phyloP scores from a whole-genome alignment of 2,113 vertebrate species.

The Prionailurus viverrinus region DNA sequence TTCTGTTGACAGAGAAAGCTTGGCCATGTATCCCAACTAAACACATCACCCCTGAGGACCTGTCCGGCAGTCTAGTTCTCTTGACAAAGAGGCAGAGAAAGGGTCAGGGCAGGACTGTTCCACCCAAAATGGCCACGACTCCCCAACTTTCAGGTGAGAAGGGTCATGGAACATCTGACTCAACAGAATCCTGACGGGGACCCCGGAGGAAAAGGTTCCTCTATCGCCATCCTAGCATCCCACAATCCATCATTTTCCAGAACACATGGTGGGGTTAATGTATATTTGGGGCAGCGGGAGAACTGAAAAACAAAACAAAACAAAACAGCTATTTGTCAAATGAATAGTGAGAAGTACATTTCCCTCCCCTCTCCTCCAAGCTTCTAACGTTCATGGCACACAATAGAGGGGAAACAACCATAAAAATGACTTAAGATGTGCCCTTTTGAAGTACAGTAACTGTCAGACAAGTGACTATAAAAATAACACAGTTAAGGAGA shows the following conservation, averaged over 20 bases:
- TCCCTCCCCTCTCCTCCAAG: neutral
- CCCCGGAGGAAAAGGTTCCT: neutral
- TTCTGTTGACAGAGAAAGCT: neutral
- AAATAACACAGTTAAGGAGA: conserved; percentile 28
- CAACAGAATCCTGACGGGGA: neutral
- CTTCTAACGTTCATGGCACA: neutral
- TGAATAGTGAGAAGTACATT: conserved; percentile 43
- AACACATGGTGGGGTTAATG: neutral
- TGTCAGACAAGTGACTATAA: conserved; percentile 44
- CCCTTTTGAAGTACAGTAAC: conserved; percentile 61
- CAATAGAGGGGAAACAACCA: conserved; percentile 54
- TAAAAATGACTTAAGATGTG: conserved; percentile 50
- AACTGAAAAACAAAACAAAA: neutral
- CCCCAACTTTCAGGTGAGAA: neutral
- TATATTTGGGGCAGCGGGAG: neutral
- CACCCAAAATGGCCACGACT: neutral
- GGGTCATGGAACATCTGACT: neutral
- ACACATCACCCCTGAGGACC: neutral
- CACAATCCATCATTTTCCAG: neutral
- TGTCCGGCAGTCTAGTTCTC: neutral
- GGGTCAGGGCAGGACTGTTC: neutral
- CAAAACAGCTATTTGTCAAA: conserved; percentile 26
- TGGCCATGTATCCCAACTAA: neutral
- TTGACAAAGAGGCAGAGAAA: neutral
- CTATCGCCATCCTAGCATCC: neutral